Percentiles rank a stretch among this genome's conserved stretches.
Conservation (phyloP, 1,140 invertebrate species). For the Zaprionus africanus region DNA sequence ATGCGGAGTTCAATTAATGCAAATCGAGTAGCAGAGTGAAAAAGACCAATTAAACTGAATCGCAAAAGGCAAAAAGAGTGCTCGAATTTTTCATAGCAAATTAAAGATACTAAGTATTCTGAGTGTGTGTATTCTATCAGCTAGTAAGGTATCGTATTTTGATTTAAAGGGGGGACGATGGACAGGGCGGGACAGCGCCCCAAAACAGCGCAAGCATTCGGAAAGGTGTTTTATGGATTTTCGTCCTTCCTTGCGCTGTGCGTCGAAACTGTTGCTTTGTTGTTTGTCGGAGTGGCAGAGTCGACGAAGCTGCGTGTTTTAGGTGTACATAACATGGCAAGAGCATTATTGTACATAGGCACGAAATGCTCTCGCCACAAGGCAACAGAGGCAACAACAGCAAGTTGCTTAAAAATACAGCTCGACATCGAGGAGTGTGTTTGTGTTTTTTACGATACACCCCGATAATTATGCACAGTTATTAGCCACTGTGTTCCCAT, state of each 20-base stretch:
- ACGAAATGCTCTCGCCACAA: conserved; percentile 1
- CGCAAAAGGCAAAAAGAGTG: conserved; percentile 20
- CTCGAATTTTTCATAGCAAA: not conserved
- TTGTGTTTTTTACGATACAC: conserved; percentile 9
- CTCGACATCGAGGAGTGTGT: not conserved
- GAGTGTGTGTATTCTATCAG: not conserved
- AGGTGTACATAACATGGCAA: conserved; percentile 38
- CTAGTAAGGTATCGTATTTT: conserved; percentile 19
- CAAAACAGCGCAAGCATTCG: conserved; percentile 11
- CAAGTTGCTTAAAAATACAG: conserved; percentile 5
- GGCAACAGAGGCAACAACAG: not conserved
- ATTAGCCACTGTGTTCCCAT: not conserved
- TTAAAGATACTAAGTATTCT: not conserved
- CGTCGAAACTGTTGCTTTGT: conserved; percentile 54
- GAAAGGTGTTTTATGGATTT: conserved; percentile 54
- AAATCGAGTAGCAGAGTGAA: conserved; percentile 34
- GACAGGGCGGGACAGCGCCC: conserved; percentile 27
- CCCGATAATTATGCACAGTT: conserved; percentile 10
- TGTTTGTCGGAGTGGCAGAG: conserved; percentile 6
- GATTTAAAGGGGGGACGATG: not conserved
- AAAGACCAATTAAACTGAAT: conserved; percentile 20
- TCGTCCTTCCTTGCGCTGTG: conserved; percentile 41
- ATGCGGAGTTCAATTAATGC: conserved; percentile 29
- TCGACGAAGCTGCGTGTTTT: conserved; percentile 18
- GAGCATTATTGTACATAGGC: conserved; percentile 13